Conservation (phyloP, 1,140 invertebrate species). For the Saxidomus purpurata region DNA sequence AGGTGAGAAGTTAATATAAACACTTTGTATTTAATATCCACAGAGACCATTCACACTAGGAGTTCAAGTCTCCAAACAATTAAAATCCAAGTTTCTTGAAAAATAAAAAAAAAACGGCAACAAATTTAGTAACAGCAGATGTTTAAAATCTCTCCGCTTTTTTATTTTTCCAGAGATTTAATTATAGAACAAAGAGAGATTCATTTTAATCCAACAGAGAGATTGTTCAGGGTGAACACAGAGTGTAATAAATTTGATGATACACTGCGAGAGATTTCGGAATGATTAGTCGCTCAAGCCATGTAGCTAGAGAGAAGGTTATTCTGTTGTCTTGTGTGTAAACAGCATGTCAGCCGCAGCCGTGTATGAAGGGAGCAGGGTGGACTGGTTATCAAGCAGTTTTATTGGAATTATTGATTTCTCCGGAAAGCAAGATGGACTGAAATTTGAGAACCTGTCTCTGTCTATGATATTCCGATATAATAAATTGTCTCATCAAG, state of each 20-base stretch:
- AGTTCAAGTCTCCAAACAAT: not conserved
- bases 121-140: not conserved
- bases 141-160: not conserved
- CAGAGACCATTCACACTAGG: not conserved
- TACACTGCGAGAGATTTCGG: not conserved
- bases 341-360: conserved; percentile 7
- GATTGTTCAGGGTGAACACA: not conserved
- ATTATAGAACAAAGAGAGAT: conserved; percentile 33
- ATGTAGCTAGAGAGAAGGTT: not conserved
- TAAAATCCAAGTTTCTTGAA: conserved; percentile 1
- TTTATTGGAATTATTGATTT: conserved; percentile 37
- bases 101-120: not conserved
- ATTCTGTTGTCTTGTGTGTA: not conserved
- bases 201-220: conserved; percentile 30
- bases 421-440: not conserved
- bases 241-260: not conserved
- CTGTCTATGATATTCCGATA: not conserved
- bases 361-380: not conserved
- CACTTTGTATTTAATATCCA: not conserved
- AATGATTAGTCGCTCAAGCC: not conserved
- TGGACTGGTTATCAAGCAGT: conserved; percentile 4
- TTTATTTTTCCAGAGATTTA: not conserved
- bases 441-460: conserved; percentile 5
- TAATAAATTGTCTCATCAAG: not conserved
- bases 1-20: not conserved